Evolutionary conservation across 2,888 invertebrate genomes (phyloP), one percentile per base, ranked within the genome.

Genomic region (Parthenolecanium corni): DNA sequence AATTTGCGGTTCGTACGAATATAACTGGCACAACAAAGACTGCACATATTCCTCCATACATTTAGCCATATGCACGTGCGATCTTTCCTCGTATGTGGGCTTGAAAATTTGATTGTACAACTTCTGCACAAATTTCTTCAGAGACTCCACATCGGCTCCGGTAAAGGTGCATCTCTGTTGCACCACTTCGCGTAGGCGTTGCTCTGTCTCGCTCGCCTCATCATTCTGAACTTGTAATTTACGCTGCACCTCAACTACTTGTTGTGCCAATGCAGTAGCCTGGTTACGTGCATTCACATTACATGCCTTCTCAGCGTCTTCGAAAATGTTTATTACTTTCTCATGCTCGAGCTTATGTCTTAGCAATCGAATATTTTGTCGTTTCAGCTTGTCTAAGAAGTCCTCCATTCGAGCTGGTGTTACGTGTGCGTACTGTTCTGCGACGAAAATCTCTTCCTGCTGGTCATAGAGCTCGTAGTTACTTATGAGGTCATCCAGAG

Each of bases 291-390:
- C 31, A 9, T 31, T 9, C 31, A 9, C 23, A 49, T 21, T 21
- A 2, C 14, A 23, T 9, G 5, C 49, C 23, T 61, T 16, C n/a
- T 24, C 9, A 1, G 36, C 23, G 23, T 40, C n/a, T 1, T 51
- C 20, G 6, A 61, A 16, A 23, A 51, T 51, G 16, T 61, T 47
- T 24, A 20, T 51, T 2, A 47, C 21, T 24, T 51, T 49, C 24
- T 40, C 40, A 23, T 49, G 38, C 20, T 51, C 38, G 6, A 51
- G 40, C n/a, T 49, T 61, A 16, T 46, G 36, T 16, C 40, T 36
- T 23, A 61, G 40, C 21, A 61, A 36, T 40, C 31, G 31, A 24
- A 61, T 16, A 61, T 61, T 49, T 12, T 61, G 61, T 40, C 23
- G n/a, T 21, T 51, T 61, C 5, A 61, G 14, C 18, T 51, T 18